Evolutionary conservation across 2,888 invertebrate genomes (phyloP).

Genomic region (Zygaena filipendulae): DNA sequence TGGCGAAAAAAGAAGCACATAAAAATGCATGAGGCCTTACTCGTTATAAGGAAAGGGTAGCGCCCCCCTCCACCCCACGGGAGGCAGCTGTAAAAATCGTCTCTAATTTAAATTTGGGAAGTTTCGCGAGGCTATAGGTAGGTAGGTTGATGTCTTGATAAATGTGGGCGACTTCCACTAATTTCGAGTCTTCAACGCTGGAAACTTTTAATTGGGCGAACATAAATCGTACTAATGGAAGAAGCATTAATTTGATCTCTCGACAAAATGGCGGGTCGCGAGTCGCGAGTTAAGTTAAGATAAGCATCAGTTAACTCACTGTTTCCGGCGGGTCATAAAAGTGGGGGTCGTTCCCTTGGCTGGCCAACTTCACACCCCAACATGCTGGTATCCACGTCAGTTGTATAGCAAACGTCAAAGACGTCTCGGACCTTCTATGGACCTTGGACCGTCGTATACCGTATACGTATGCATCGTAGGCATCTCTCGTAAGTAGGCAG

Average conservation of each 20-base stretch:
- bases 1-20: slow-evolving; percentile 71
- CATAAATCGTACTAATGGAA: slow-evolving; percentile 44
- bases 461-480: too few relatives aligned
- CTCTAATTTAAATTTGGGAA: slow-evolving; percentile 70
- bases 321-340: slow-evolving; percentile 29
- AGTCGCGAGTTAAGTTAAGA: slow-evolving; percentile 48
- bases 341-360: too few relatives aligned
- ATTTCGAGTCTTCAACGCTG: slow-evolving; percentile 58
- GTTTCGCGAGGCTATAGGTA: slow-evolving; percentile 61
- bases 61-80: slow-evolving; percentile 45
- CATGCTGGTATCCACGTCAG: too few relatives aligned
- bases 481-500: too few relatives aligned
- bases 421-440: too few relatives aligned
- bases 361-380: too few relatives aligned
- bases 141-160: slow-evolving; percentile 67
- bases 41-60: slow-evolving; percentile 71
- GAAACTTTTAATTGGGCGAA: slow-evolving; percentile 66
- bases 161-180: slow-evolving; percentile 64
- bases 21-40: slow-evolving; percentile 72
- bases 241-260: slow-evolving; percentile 53
- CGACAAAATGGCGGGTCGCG: slow-evolving; percentile 48
- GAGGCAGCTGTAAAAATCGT: slow-evolving; percentile 69
- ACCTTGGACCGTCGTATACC: too few relatives aligned
- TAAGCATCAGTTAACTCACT: slow-evolving; percentile 61
- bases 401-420: too few relatives aligned